Conservation (phyloP, 1,140 invertebrate species). For the Brachionus sp. region DNA sequence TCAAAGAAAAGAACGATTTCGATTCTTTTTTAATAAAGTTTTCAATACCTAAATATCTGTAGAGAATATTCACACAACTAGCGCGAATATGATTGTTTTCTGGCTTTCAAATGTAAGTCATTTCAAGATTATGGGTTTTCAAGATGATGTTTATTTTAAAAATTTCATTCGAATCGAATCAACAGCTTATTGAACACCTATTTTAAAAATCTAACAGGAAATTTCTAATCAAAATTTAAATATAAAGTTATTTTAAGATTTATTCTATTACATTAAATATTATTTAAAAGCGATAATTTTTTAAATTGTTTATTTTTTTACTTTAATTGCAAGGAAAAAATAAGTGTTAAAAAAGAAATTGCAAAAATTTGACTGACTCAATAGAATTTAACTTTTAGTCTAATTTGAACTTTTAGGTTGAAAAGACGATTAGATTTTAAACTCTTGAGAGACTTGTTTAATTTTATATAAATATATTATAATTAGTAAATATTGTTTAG, state of each 20-base stretch:
- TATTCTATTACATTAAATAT: no score
- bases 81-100: background rate
- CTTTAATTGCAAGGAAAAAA: no score
- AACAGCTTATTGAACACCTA: background rate
- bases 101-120: background rate
- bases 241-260: no score
- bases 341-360: background rate
- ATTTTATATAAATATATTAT: background rate
- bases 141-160: background rate
- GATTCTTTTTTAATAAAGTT: slow-evolving; percentile 20
- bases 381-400: no score
- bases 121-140: background rate
- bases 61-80: background rate
- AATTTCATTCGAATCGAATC: background rate
- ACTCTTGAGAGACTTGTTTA: background rate
- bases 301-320: no score
- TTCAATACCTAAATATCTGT: background rate
- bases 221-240: no score
- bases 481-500: no score
- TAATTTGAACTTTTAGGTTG: background rate
- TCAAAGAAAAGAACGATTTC: background rate
- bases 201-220: no score
- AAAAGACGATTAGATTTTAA: background rate
- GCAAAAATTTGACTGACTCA: no score
- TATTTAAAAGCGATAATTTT: no score